Conservation (phyloP, 2,797 vertebrate genomes). For the Poeciliopsis turneri region DNA sequence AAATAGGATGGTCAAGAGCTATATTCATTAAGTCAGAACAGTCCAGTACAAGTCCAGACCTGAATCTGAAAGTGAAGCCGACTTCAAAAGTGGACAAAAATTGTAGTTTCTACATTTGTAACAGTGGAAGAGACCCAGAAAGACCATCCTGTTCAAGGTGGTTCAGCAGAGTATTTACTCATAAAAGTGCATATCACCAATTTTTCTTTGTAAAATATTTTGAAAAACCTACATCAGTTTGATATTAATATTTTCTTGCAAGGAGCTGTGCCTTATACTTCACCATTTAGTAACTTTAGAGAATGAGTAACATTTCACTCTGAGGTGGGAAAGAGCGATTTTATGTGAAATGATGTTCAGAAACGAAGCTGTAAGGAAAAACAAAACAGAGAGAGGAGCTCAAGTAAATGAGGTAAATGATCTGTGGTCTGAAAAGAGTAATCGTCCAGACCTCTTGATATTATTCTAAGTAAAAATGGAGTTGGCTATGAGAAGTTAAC, state of each 20-base stretch:
- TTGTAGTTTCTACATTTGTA: not conserved
- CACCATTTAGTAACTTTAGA: not conserved
- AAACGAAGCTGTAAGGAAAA: not conserved
- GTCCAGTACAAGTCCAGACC: not conserved
- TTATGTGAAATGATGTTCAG: not conserved
- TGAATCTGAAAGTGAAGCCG: not conserved
- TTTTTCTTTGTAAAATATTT: not conserved
- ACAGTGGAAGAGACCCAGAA: not conserved
- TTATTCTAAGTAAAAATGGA: conserved; percentile 64
- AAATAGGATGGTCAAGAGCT: not conserved
- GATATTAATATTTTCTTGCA: not conserved
- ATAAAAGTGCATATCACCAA: not conserved
- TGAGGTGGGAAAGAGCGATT: not conserved
- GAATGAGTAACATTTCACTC: not conserved
- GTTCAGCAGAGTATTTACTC: not conserved
- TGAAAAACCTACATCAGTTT: not conserved
- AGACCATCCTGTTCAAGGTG: not conserved
- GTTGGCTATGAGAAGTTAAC: conserved; percentile 66
- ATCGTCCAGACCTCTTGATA: conserved; percentile 50
- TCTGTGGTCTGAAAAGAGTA: conserved; percentile 29
- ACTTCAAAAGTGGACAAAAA: not conserved
- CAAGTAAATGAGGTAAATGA: conserved; percentile 13
- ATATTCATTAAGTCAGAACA: not conserved
- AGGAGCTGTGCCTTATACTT: not conserved
- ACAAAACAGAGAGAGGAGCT: conserved; percentile 10